A percentile compares a stretch with the other conserved stretches of the same genome.
Evolutionary conservation across 2,888 invertebrate genomes (phyloP).

Genomic region (Cylindroiulus punctatus): DNA sequence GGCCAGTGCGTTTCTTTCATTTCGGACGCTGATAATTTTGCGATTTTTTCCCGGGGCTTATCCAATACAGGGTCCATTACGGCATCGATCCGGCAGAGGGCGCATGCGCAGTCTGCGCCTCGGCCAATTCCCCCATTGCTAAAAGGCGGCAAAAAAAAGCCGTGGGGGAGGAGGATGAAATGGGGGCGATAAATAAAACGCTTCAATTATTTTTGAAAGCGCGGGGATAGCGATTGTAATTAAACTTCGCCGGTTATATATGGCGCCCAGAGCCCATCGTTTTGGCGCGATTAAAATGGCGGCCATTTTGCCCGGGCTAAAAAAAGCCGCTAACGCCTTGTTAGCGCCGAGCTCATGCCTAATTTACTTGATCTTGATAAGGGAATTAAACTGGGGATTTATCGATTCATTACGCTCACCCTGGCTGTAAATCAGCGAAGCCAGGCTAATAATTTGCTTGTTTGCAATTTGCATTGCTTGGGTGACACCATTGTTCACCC

Average conservation of each 20-base stretch:
- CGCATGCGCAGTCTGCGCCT: background rate
- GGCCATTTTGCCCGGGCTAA: background rate
- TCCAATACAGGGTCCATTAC: background rate
- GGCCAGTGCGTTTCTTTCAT: background rate
- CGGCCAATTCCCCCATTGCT: background rate
- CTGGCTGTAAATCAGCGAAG: background rate
- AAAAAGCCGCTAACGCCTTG: background rate
- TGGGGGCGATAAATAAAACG: constrained; percentile 26
- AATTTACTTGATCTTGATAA: background rate
- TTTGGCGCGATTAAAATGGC: background rate
- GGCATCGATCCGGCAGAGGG: background rate
- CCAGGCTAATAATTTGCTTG: background rate
- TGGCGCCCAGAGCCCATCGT: background rate
- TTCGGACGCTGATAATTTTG: constrained; percentile 12
- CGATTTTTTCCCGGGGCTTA: background rate
- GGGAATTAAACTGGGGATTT: constrained; percentile 26
- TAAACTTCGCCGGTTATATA: constrained; percentile 26
- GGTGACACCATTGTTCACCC: background rate
- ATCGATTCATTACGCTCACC: background rate
- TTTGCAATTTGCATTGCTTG: background rate
- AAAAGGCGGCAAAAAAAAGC: background rate
- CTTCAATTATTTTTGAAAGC: constrained; percentile 32
- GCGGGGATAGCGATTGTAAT: background rate
- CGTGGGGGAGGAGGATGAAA: background rate
- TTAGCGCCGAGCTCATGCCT: background rate